Evolutionary conservation across 92 coral and sea anemone species (phyloP).

Genomic region (Parazoanthus atlanticus): DNA sequence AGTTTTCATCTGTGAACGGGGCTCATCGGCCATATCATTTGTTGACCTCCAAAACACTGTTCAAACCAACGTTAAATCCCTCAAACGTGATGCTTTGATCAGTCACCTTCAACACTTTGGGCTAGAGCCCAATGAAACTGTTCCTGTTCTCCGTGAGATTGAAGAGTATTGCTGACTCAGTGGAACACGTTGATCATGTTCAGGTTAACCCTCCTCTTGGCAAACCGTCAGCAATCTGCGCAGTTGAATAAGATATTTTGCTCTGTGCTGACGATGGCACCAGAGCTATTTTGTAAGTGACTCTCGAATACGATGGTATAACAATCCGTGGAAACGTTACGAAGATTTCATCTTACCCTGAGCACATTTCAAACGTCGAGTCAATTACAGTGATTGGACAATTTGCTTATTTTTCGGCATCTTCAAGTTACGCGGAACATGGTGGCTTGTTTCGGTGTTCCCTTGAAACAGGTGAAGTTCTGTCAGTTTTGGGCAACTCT

Average conservation of each 20-base stretch:
- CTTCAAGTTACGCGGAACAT: conserved; percentile 12
- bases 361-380: too few species aligned
- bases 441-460: conserved; percentile 11
- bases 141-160: conserved; percentile 1
- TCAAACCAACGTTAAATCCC: too few species aligned
- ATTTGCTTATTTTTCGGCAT: conserved; percentile 31
- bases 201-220: too few species aligned
- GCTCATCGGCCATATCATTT: conserved; percentile 40
- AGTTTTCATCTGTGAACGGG: conserved; percentile 47
- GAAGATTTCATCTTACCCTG: too few species aligned
- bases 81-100: too few species aligned
- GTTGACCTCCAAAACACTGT: conserved; percentile 34
- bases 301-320: conserved; percentile 43
- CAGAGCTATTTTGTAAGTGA: conserved; percentile 31
- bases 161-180: too few species aligned
- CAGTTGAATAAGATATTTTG: conserved; percentile 27
- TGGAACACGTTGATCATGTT: too few species aligned
- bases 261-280: neutral
- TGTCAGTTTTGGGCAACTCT: too few species aligned
- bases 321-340: conserved; percentile 1
- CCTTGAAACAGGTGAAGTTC: neutral
- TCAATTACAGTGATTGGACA: too few species aligned
- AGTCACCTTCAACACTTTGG: too few species aligned
- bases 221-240: too few species aligned
- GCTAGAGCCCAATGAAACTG: too few species aligned